Percentiles rank a stretch among this genome's conserved stretches.
Evolutionary conservation across 2,888 invertebrate species (phyloP).

Genomic region (Drosophila putrida): DNA sequence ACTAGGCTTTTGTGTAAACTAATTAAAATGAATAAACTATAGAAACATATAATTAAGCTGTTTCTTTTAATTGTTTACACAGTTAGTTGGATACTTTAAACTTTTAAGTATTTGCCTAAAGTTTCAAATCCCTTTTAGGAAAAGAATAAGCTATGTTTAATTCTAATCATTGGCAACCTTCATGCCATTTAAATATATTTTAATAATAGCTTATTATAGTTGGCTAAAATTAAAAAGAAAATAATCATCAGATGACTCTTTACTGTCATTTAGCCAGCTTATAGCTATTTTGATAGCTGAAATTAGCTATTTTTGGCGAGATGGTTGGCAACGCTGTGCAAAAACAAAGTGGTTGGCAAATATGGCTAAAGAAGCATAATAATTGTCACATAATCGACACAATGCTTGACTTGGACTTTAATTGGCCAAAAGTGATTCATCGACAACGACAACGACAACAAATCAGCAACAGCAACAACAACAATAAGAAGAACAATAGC

Average conservation of each 20-base stretch:
- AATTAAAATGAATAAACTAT: no score
- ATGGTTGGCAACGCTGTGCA: constrained; percentile 9
- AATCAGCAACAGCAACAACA: constrained; percentile 13
- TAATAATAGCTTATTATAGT: no score
- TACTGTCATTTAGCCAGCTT: not conserved
- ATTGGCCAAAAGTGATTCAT: constrained; percentile 55
- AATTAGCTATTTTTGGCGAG: constrained; percentile 15
- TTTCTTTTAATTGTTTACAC: no score
- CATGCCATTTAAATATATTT: no score
- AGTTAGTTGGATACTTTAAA: no score
- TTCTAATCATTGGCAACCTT: no score
- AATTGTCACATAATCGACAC: constrained; percentile 55
- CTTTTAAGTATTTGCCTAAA: no score
- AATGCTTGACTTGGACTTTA: constrained; percentile 44
- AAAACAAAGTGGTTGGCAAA: constrained; percentile 31
- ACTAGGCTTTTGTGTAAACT: no score
- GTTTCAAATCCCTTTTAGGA: no score
- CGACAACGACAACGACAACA: constrained; percentile 14
- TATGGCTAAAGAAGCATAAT: constrained; percentile 57
- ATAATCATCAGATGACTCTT: constrained; percentile 3
- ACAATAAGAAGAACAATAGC: constrained; percentile 9
- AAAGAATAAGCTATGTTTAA: no score
- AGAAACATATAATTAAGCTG: no score
- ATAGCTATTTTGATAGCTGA: constrained; percentile 4
- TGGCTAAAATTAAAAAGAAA: no score